Percentiles rank a stretch among this genome's conserved stretches.
Conservation (phyloP, 1,140 invertebrate genomes). For the Papilio aristodemus region DNA sequence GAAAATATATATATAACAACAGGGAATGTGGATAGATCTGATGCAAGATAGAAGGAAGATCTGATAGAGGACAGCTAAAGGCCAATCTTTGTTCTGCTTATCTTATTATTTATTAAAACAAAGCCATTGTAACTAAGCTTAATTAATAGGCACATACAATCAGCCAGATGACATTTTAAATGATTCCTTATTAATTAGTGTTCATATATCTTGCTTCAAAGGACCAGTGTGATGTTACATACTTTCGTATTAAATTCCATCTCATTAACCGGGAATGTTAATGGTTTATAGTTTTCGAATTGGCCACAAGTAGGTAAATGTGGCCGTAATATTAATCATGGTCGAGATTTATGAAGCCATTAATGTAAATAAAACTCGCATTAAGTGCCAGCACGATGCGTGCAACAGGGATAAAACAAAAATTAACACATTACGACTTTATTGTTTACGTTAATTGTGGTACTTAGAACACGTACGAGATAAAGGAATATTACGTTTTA, state of each 20-base stretch:
- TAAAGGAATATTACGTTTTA: slow-evolving; percentile 25
- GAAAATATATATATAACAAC: no score
- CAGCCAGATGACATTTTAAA: no score
- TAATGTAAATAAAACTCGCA: slow-evolving; percentile 25
- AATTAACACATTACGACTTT: slow-evolving; percentile 9
- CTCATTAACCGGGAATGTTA: background rate
- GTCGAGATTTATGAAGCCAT: slow-evolving; percentile 20
- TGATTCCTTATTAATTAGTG: no score
- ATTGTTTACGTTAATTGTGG: background rate
- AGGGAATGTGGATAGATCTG: no score
- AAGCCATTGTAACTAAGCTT: no score
- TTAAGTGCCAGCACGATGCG: background rate
- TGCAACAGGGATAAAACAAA: background rate
- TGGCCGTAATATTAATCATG: slow-evolving; percentile 9
- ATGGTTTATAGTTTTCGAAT: slow-evolving; percentile 25
- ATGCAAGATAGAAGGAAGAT: no score
- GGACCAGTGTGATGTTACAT: no score
- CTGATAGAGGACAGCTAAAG: no score
- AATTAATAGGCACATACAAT: no score
- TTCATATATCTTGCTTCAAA: background rate
- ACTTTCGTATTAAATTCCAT: slow-evolving; percentile 6
- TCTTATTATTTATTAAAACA: no score
- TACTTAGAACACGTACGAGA: background rate
- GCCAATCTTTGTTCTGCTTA: no score
- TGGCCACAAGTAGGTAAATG: slow-evolving; percentile 22